Evolutionary conservation across 2,797 vertebrate species (phyloP).

Genomic region (Spinus pinus): DNA sequence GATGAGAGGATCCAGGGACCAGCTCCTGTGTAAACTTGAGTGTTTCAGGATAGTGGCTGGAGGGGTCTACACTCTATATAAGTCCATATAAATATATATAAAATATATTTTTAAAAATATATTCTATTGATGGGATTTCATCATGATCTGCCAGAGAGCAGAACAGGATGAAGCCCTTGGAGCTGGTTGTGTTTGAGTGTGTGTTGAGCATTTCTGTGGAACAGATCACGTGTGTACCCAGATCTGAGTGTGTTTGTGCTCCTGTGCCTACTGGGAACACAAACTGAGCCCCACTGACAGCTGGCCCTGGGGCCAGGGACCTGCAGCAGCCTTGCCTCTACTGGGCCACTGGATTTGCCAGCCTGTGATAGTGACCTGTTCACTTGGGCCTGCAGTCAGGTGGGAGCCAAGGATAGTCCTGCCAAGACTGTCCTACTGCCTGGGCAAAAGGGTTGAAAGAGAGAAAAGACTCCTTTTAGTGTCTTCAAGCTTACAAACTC

Average conservation of each 20-base stretch:
- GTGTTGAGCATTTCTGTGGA: rapidly evolving
- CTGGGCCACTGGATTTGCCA: not conserved
- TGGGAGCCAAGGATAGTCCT: not conserved
- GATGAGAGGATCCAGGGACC: not conserved
- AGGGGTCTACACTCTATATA: not conserved
- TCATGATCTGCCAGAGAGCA: not conserved
- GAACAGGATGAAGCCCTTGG: not conserved
- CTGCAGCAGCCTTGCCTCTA: not conserved
- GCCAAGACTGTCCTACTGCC: not conserved
- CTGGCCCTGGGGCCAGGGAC: not conserved
- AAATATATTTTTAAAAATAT: not conserved
- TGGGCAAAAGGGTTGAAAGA: not conserved
- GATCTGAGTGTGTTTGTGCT: not conserved
- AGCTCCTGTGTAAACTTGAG: not conserved
- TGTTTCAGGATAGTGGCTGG: not conserved
- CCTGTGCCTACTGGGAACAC: not conserved
- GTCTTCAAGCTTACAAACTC: not conserved
- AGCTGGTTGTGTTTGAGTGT: not conserved
- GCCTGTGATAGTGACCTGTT: not conserved
- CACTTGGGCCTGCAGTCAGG: not conserved
- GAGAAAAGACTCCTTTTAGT: not conserved
- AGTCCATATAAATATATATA: not conserved
- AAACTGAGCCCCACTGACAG: not conserved
- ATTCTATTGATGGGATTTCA: not conserved
- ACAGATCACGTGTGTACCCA: rapidly evolving